These are phyloP conservation scores for Nematostella vectensis DNA, from an alignment of 92 coral and sea anemone genomes.

Conservation along the genomic window DNA sequence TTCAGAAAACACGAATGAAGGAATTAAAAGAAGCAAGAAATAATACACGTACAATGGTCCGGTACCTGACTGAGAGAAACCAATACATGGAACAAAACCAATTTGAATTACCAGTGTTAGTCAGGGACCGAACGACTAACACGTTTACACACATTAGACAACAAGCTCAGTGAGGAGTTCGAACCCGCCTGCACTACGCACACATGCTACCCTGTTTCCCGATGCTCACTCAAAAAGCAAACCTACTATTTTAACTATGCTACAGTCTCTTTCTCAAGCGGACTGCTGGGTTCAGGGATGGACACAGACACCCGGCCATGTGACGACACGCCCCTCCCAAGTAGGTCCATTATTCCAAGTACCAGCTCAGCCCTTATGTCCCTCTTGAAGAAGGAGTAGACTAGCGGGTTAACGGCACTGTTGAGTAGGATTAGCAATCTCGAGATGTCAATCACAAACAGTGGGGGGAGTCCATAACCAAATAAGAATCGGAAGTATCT, in stretches of 20 bases:
- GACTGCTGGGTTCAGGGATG: not conserved
- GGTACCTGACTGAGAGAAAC: too few relatives aligned
- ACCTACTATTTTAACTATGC: too few relatives aligned
- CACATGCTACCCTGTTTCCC: too few relatives aligned
- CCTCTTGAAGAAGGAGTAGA: constrained; percentile 20
- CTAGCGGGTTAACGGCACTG: constrained; percentile 23
- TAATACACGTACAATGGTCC: too few relatives aligned
- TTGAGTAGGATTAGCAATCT: constrained; percentile 21
- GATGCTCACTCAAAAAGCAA: too few relatives aligned
- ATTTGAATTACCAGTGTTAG: too few relatives aligned
- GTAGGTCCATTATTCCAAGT: not conserved
- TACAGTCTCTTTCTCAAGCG: too few relatives aligned
- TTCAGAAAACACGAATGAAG: not conserved
- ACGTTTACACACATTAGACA: too few relatives aligned
- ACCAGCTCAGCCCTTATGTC: constrained; percentile 19
- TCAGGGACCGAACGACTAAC: too few relatives aligned
- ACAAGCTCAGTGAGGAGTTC: too few relatives aligned
- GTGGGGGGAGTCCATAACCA: not conserved
- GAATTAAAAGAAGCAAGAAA: not conserved
- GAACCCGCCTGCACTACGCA: too few relatives aligned
- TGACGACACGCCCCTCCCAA: not conserved
- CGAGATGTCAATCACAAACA: constrained; percentile 7
- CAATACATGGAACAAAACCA: too few relatives aligned
- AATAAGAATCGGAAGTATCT: constrained; percentile 12
- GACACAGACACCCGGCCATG: not conserved